Conservation (phyloP, 2,888 invertebrate species). For the Ophion slaviceki region DNA sequence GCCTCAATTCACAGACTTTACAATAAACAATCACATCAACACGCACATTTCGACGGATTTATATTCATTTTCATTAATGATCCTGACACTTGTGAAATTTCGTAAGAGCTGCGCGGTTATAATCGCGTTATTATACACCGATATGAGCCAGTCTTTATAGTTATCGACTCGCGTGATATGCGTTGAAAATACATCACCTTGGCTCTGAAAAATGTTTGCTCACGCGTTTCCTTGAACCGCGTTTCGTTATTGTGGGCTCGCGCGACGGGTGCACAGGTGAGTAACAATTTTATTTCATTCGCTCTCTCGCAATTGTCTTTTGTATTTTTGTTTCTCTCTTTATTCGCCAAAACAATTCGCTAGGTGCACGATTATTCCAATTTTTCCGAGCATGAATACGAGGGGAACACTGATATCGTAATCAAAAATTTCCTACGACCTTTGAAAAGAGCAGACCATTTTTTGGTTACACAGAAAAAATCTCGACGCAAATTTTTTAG, state of each 20-base stretch:
- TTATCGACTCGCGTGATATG: conserved; percentile 34
- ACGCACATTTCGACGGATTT: background rate
- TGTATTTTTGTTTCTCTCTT: background rate
- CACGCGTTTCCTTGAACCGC: conserved; percentile 54
- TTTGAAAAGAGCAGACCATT: too few relatives aligned
- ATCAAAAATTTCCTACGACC: too few relatives aligned
- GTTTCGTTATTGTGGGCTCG: conserved; percentile 30
- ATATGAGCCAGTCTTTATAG: background rate
- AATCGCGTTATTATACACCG: background rate
- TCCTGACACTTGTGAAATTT: background rate
- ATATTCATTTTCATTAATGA: background rate
- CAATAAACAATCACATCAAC: background rate
- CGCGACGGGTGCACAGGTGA: conserved; percentile 26
- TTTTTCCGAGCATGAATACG: too few relatives aligned
- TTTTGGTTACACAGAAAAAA: too few relatives aligned
- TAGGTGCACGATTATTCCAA: too few relatives aligned
- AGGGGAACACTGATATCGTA: too few relatives aligned
- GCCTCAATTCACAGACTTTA: conserved; percentile 1
- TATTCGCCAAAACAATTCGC: background rate
- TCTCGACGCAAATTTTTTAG: too few relatives aligned
- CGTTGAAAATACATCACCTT: conserved; percentile 65
- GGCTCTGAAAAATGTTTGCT: conserved; percentile 53
- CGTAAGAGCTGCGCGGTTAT: background rate
- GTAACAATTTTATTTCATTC: conserved; percentile 1
- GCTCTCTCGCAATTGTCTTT: background rate